Conservation (phyloP, 2,888 invertebrate genomes). For the Dione juno region DNA sequence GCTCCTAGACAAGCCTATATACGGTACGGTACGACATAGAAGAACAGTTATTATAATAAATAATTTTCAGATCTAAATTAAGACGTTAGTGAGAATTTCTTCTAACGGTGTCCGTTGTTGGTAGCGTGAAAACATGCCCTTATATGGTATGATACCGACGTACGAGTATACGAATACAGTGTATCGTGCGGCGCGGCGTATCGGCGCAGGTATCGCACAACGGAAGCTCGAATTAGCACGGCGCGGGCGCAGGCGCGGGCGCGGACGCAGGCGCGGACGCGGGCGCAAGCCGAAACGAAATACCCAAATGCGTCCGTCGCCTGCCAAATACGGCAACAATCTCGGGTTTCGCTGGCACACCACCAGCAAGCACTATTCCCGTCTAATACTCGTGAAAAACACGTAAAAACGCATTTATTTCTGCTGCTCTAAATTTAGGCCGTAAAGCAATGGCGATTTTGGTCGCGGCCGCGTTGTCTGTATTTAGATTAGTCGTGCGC, state of each 20-base stretch:
- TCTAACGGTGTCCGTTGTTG: conserved; percentile 22
- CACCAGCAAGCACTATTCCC: conserved; percentile 74
- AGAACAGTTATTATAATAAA: background rate
- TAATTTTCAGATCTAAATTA: conserved; percentile 15
- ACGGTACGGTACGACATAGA: background rate
- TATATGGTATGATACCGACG: conserved; percentile 39
- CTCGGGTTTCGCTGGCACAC: conserved; percentile 75
- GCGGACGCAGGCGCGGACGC: too few relatives aligned
- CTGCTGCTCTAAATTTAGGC: conserved; percentile 82
- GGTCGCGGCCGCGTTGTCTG: conserved; percentile 78
- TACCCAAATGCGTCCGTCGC: conserved; percentile 75
- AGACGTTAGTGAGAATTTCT: conserved; percentile 4
- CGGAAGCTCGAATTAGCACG: conserved; percentile 22
- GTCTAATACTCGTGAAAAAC: conserved; percentile 73
- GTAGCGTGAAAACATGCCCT: conserved; percentile 39
- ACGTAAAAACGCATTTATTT: conserved; percentile 82
- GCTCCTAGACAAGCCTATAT: background rate
- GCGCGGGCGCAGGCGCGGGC: conserved; percentile 33
- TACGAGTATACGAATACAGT: too few relatives aligned
- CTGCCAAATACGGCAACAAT: conserved; percentile 81
- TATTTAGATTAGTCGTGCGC: conserved; percentile 76
- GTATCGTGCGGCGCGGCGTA: background rate
- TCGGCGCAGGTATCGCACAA: conserved; percentile 17
- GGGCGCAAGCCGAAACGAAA: conserved; percentile 65
- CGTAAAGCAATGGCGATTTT: conserved; percentile 82